Conservation (phyloP, 2,113 vertebrate genomes). For the Rhodinocichla rosea region DNA sequence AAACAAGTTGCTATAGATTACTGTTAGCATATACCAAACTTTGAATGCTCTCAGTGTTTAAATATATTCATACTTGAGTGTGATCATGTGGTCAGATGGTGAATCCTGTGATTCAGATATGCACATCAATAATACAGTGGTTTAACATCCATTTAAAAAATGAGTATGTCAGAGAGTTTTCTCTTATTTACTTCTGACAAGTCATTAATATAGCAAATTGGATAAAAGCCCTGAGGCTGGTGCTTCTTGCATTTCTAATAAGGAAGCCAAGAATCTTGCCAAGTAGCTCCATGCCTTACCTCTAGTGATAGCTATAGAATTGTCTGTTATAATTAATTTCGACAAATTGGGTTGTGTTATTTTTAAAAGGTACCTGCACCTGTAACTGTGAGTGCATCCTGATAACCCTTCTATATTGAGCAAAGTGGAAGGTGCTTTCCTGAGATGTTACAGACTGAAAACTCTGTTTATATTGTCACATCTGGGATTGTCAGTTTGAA, state of each 20-base stretch:
- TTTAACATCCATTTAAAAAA: not conserved
- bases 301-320: not conserved
- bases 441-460: not conserved
- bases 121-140: not conserved
- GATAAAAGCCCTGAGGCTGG: constrained; percentile 40
- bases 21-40: not conserved
- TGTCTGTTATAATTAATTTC: not conserved
- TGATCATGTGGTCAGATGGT: not conserved
- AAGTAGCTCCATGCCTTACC: not conserved
- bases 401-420: not conserved
- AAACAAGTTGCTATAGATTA: not conserved
- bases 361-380: not conserved
- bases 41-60: not conserved
- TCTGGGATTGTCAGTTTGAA: not conserved
- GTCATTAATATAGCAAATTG: constrained; percentile 52
- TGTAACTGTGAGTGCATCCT: not conserved
- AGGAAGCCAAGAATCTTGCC: not conserved
- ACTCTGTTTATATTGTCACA: not conserved
- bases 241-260: constrained; percentile 17
- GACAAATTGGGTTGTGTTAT: not conserved
- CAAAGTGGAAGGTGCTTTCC: not conserved
- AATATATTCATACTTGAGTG: not conserved
- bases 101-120: not conserved
- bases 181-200: constrained; percentile 45
- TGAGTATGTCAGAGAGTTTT: not conserved